These are phyloP conservation scores for Polyergus mexicanus DNA, from an alignment of 1,140 invertebrate genomes.

Conservation along the genomic window DNA sequence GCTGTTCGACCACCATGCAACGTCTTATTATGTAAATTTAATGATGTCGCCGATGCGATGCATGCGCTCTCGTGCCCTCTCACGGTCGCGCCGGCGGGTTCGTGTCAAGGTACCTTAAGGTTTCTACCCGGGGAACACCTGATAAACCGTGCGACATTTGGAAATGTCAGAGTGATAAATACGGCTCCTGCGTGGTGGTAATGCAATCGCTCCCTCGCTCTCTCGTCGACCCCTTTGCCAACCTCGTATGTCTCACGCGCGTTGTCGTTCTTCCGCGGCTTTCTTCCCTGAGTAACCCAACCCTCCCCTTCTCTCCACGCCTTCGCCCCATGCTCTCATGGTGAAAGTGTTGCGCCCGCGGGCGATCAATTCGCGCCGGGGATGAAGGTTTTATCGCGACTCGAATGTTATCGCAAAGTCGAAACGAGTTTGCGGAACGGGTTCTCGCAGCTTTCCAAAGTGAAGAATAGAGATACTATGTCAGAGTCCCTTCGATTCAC, in stretches of 20 bases:
- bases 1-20: slow-evolving; percentile 71
- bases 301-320: background rate
- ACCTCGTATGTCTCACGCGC: slow-evolving; percentile 19
- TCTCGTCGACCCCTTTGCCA: slow-evolving; percentile 2
- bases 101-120: slow-evolving; percentile 64
- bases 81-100: slow-evolving; percentile 17
- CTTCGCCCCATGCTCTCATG: slow-evolving; percentile 12
- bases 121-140: slow-evolving; percentile 66
- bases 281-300: slow-evolving; percentile 3
- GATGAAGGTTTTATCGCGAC: slow-evolving; percentile 64
- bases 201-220: slow-evolving; percentile 38
- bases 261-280: slow-evolving; percentile 48
- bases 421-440: slow-evolving; percentile 34
- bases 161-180: slow-evolving; percentile 79
- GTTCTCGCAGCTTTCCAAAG: slow-evolving; percentile 33
- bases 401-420: slow-evolving; percentile 56
- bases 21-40: slow-evolving; percentile 84
- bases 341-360: slow-evolving; percentile 70
- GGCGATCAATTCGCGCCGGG: slow-evolving; percentile 65
- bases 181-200: slow-evolving; percentile 46
- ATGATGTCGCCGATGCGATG: slow-evolving; percentile 72
- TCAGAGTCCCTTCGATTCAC: slow-evolving; percentile 5
- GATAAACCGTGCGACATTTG: slow-evolving; percentile 80
- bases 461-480: slow-evolving; percentile 28
- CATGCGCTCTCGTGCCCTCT: slow-evolving; percentile 48